Evolutionary conservation across 2,888 invertebrate species (phyloP).

Genomic region (Eupithecia abbreviata): DNA sequence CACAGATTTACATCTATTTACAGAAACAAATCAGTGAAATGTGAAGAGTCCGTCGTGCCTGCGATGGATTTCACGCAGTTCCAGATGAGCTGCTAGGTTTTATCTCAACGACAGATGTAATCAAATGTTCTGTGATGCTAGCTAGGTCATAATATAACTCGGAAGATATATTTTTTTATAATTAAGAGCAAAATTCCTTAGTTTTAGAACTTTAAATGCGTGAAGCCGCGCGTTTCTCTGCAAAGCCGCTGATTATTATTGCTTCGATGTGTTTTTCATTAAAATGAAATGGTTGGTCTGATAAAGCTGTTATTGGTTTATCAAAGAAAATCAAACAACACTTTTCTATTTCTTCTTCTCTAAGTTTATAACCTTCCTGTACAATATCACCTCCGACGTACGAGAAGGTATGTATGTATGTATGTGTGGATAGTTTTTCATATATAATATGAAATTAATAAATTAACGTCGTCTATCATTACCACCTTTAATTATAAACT

Average conservation of each 20-base stretch:
- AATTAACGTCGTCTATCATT: background rate
- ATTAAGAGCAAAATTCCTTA: background rate
- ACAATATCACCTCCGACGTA: slow-evolving; percentile 8
- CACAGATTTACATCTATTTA: background rate
- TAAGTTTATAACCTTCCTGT: slow-evolving; percentile 31
- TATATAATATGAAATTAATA: background rate
- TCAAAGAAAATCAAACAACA: slow-evolving; percentile 29
- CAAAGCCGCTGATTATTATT: background rate
- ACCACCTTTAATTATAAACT: slow-evolving; percentile 13
- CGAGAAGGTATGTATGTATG: background rate
- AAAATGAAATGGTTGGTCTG: slow-evolving; percentile 19
- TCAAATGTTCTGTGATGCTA: slow-evolving; percentile 49
- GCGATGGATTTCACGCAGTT: slow-evolving; percentile 86
- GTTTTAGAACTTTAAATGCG: background rate
- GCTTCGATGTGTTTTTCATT: slow-evolving; percentile 14
- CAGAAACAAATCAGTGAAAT: slow-evolving; percentile 87
- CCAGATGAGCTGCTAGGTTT: slow-evolving; percentile 66
- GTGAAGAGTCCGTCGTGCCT: slow-evolving; percentile 84
- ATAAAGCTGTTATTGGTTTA: slow-evolving; percentile 18
- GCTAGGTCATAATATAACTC: slow-evolving; percentile 36
- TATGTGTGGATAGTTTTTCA: background rate
- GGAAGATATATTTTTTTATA: slow-evolving; percentile 26
- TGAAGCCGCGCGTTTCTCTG: background rate
- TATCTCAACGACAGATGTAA: slow-evolving; percentile 32
- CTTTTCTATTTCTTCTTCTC: slow-evolving; percentile 12